Evolutionary conservation across 2,113 vertebrate genomes (phyloP).

Genomic region (Pedionomus torquatus): DNA sequence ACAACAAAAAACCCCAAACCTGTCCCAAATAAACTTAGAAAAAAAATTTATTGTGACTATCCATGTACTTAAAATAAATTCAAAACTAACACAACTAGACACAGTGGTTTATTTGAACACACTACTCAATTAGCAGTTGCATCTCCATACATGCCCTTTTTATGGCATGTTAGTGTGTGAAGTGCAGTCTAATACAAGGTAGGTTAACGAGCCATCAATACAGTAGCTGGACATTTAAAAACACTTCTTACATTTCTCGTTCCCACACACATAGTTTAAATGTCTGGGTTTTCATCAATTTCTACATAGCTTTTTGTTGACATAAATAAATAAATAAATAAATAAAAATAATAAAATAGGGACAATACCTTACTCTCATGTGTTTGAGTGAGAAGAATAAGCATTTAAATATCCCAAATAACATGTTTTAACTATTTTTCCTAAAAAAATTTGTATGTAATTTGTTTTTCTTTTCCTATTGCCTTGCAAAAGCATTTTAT

Average conservation of each 20-base stretch:
- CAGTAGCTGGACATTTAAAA: background rate
- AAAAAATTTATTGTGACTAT: background rate
- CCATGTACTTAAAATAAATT: background rate
- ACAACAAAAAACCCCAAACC: too few species aligned
- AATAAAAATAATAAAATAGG: background rate
- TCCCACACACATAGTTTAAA: background rate
- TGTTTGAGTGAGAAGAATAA: background rate
- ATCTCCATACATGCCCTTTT: background rate
- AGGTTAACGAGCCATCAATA: conserved; percentile 12
- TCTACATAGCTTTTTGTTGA: background rate
- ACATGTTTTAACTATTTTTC: conserved; percentile 23
- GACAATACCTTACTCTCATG: background rate
- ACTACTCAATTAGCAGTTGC: background rate
- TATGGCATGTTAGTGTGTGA: background rate
- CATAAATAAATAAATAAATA: background rate
- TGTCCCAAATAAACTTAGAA: background rate
- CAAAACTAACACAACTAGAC: conserved; percentile 3
- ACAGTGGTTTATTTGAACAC: background rate
- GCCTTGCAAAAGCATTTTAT: background rate
- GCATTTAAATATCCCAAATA: background rate
- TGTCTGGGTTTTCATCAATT: background rate
- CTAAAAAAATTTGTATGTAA: background rate
- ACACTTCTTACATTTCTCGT: background rate
- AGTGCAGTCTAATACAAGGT: background rate
- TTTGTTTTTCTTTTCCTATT: background rate